phyloP scores from a whole-genome alignment of 1,140 invertebrate species.

The Drosophila melanogaster region Release_6_plus_ISO1_MT NC_004354.4:7644501-7645000 shows the following conservation, averaged over 20 bases:
- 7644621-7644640: not conserved
- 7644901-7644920: constrained; percentile 57
- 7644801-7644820: constrained; percentile 69
- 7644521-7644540: too few relatives aligned
- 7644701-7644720: constrained; percentile 58
- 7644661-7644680: constrained; percentile 81
- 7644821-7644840: constrained; percentile 83
- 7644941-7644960: constrained; percentile 76
- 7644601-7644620: not conserved
- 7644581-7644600: not conserved
- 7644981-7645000: constrained; percentile 1
- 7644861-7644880: constrained; percentile 71
- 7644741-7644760: constrained; percentile 48
- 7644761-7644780: constrained; percentile 30
- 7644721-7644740: constrained; percentile 47
- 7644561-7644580: too few relatives aligned
- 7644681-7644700: constrained; percentile 23
- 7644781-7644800: not conserved
- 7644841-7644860: constrained; percentile 58
- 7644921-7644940: constrained; percentile 74
- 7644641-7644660: constrained; percentile 37
- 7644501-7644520: too few relatives aligned
- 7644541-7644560: too few relatives aligned
- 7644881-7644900: constrained; percentile 83
- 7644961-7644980: constrained; percentile 30